Conservation (phyloP, 2,888 invertebrate species). For the Panzeria rudis region DNA sequence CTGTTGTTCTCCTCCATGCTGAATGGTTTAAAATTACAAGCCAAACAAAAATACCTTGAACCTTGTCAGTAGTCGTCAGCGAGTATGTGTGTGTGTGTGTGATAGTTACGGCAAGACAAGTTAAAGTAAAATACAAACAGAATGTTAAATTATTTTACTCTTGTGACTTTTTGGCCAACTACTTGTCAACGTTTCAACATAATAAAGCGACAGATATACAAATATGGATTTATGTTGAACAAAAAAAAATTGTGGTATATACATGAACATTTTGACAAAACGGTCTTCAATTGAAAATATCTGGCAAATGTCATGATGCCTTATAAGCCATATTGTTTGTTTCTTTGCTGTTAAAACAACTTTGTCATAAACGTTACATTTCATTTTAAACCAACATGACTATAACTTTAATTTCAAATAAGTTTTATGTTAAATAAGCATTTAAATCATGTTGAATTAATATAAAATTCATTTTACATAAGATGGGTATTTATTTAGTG, state of each 20-base stretch:
- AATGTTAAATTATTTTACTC: constrained; percentile 67
- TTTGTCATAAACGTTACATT: too few species aligned
- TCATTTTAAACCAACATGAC: too few species aligned
- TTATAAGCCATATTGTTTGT: neutral
- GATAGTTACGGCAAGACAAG: constrained; percentile 51
- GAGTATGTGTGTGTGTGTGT: constrained; percentile 4
- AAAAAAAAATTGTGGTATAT: neutral
- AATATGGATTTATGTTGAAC: neutral
- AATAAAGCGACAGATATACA: constrained; percentile 29
- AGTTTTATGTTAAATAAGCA: too few species aligned
- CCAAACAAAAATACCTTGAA: constrained; percentile 35
- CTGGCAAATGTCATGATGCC: constrained; percentile 30
- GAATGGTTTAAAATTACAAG: constrained; percentile 28
- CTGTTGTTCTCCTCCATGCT: constrained; percentile 13
- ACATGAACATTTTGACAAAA: neutral
- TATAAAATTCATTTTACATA: too few species aligned
- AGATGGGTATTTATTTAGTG: too few species aligned
- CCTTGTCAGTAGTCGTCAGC: constrained; percentile 36
- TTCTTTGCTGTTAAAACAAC: too few species aligned
- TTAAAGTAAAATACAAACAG: constrained; percentile 58
- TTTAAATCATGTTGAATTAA: too few species aligned
- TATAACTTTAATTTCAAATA: too few species aligned
- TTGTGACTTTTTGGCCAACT: constrained; percentile 59
- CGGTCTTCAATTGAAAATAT: constrained; percentile 16
- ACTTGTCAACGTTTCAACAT: constrained; percentile 52